phyloP scores from a whole-genome alignment of 2,888 invertebrate species.

The Watsonalla binaria region DNA sequence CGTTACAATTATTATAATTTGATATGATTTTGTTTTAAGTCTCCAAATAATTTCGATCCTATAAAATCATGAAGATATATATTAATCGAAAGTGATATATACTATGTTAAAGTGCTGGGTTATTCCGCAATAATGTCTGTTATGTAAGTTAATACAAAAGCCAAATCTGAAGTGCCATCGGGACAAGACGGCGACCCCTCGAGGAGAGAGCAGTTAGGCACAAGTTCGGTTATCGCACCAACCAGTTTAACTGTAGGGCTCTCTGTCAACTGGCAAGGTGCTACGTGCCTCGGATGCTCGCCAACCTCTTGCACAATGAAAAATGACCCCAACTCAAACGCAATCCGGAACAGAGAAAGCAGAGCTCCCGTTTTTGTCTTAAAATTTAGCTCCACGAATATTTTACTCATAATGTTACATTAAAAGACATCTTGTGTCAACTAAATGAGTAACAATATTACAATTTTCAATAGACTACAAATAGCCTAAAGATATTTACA shows the following conservation, averaged over 20 bases:
- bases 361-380: neutral
- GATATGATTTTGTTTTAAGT: too few species aligned
- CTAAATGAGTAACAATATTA: too few species aligned
- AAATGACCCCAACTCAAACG: conserved; percentile 12
- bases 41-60: too few species aligned
- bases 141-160: conserved; percentile 27
- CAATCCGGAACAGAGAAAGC: neutral
- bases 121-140: conserved; percentile 5
- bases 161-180: conserved; percentile 50
- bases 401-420: too few species aligned
- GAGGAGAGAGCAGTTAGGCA: conserved; percentile 57
- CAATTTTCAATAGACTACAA: too few species aligned
- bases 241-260: conserved; percentile 46
- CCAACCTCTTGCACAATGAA: conserved; percentile 38
- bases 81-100: neutral
- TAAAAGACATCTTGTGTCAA: neutral
- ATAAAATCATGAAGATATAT: too few species aligned
- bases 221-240: conserved; percentile 50
- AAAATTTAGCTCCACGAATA: neutral
- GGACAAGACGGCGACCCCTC: conserved; percentile 47
- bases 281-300: conserved; percentile 62
- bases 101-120: neutral
- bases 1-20: too few species aligned
- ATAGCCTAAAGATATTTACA: too few species aligned
- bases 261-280: conserved; percentile 37